These are phyloP conservation scores for Yasuhikotakia modesta DNA, from an alignment of 2,797 vertebrate genomes.

Conservation along the genomic window DNA sequence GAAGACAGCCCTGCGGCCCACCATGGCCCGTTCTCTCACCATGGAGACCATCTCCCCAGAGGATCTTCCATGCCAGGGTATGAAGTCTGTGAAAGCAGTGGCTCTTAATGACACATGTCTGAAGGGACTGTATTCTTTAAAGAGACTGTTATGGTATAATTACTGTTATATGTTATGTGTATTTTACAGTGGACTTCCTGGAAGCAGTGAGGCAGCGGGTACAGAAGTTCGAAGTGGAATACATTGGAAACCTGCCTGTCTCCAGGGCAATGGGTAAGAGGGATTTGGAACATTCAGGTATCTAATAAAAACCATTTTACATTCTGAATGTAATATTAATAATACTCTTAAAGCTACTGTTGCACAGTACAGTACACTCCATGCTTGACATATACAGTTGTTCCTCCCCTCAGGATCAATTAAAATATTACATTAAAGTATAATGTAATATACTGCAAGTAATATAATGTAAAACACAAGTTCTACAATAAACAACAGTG, in stretches of 20 bases:
- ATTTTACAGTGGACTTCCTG: slow-evolving; percentile 82
- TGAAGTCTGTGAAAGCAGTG: background rate
- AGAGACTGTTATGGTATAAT: too few relatives aligned
- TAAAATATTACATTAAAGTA: background rate
- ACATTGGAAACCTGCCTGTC: slow-evolving; percentile 88
- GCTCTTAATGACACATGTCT: background rate
- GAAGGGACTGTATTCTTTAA: background rate
- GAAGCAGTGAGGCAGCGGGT: slow-evolving; percentile 83
- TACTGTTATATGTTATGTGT: too few relatives aligned
- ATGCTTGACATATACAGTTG: background rate
- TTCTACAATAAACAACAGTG: background rate
- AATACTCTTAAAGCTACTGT: background rate
- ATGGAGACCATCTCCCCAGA: slow-evolving; percentile 85
- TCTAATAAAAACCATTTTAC: background rate
- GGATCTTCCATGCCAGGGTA: slow-evolving; percentile 88
- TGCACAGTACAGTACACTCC: background rate
- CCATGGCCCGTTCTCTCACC: slow-evolving; percentile 73
- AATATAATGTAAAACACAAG: background rate
- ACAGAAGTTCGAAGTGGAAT: slow-evolving; percentile 89
- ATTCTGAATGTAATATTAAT: background rate
- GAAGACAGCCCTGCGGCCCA: slow-evolving; percentile 69
- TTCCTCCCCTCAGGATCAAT: background rate
- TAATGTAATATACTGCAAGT: background rate
- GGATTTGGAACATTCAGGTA: background rate
- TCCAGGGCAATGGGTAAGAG: slow-evolving; percentile 88